Base-by-base conservation (phyloP, 2,797 vertebrate species). In the Cottoperca gobio region DNA sequence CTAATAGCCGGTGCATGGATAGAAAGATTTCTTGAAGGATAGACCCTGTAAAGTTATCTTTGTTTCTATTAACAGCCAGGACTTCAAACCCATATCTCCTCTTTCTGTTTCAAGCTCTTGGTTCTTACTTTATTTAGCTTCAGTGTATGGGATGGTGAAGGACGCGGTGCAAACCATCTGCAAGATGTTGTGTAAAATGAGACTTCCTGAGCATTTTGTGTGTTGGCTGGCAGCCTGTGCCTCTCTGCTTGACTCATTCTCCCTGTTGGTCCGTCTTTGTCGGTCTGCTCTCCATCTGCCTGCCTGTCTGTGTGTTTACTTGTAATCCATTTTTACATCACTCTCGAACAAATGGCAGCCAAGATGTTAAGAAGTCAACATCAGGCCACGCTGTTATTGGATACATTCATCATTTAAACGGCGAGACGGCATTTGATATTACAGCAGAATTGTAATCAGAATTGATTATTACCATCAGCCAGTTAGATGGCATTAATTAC, bases 251-350 rank as follows among this genome's bases (percentile, higher is more conserved):
- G n/a, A 71, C 45, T 81, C 40, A n/a, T 60, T 42, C 39, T 71
- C 45, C 42, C 55, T n/a, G 31, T 73, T 40, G 5, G 35, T 63
- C 57, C 23, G 6, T 69, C 58, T 81, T 57, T 68, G 23, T 68
- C 43, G 81, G 45, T 24, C 61, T 58, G 63, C 59, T 78, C 69
- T 78, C 64, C 65, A 64, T 87, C 76, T 78, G 78, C 26, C 73
- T 39, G 53, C 26, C 28, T 60, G 23, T 45, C 33, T 76, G 40
- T 75, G 43, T 78, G 39, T 82, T 76, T 63, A 58, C 60, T 68
- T 66, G 28, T 31, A 35, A 76, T 80, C 48, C 58, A 24, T 72
- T 53, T 71, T 67, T 70, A n/a, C 62, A 64, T 85, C 50, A 11
- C 35, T 70, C 63, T 46, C 39, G 19, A 43, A 21, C 14, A 4